Base-by-base conservation (phyloP, 2,113 vertebrate genomes). In the Callospermophilus lateralis region DNA sequence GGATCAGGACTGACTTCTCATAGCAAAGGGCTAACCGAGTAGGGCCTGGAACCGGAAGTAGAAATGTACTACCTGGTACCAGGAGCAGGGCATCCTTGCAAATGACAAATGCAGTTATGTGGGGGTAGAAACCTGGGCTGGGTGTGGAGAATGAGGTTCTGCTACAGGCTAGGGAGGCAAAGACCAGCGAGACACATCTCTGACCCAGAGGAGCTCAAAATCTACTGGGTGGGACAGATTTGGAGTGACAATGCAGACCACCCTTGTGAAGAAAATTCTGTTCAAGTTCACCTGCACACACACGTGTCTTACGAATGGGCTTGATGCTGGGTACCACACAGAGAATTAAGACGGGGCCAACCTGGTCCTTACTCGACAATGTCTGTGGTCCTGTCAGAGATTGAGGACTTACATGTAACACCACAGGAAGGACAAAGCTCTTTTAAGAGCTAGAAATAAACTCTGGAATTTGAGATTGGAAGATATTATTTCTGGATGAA, bases 401-500 rank as follows among this genome's bases (percentile, higher is more conserved):
- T 48, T 22, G 34, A 48, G 58, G 55, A 78, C 10, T 78, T 78
- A 48, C 2, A 37, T 7, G 20, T 3, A 30, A 85, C 4, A 48
- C 4, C 28, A 34, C 5, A 12, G 45, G 16, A 90, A 86, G 39
- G 2, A 0, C 11, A 32, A 51, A 19, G 24, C 5, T 67, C 51
- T 90, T 42, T 80, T 61, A 72, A 91, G 74, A 80, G 39, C 19
- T 6, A 58, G 19, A 77, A 61, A 34, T 24, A 85, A 81, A n/a
- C 16, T 42, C 63, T 37, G 6, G 34, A 61, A 20, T 65, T 91
- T 95, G 58, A 81, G 78, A 78, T 19, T 22, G 51, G 22, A 89
- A 73, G 63, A n/a, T 26, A 53, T 30, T 61, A 73, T 76, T 80
- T 92, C 53, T 53, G 12, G 77, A 87, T 94, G 78, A 94, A 90